phyloP scores from a whole-genome alignment of 2,113 vertebrate genomes.

The Corythoichthys haematopterus region DNA sequence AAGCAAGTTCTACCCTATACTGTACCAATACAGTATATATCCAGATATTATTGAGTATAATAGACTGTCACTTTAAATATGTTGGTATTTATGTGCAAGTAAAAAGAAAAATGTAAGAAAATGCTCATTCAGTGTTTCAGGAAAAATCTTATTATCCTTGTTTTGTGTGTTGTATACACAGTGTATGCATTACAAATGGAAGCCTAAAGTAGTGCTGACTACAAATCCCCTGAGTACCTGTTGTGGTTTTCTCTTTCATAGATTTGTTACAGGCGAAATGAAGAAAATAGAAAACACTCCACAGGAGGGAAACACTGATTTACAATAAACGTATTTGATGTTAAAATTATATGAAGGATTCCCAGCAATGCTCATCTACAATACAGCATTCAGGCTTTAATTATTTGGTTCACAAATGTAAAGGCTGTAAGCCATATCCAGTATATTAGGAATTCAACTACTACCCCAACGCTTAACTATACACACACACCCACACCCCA shows the following conservation, averaged over 20 bases:
- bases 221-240: constrained; percentile 25
- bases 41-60: neutral
- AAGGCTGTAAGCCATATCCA: constrained; percentile 22
- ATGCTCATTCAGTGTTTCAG: neutral
- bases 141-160: neutral
- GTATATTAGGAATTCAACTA: constrained; percentile 16
- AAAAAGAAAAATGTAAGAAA: neutral
- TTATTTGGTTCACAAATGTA: constrained; percentile 55
- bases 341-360: constrained; percentile 48
- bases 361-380: constrained; percentile 21
- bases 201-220: constrained; percentile 27
- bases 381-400: constrained; percentile 33
- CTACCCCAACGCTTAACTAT: too few species aligned
- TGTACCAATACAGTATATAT: too few species aligned
- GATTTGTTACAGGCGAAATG: constrained; percentile 15
- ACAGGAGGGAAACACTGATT: constrained; percentile 43
- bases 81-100: neutral
- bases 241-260: constrained; percentile 24
- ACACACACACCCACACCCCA: too few species aligned
- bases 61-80: neutral
- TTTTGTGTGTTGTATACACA: constrained; percentile 3
- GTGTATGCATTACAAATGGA: constrained; percentile 21
- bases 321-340: constrained; percentile 32
- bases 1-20: too few species aligned
- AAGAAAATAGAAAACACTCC: constrained; percentile 33